Evolutionary conservation across 2,113 vertebrate species (phyloP), one percentile per base, ranked within the genome.

Genomic region (Seriola quinqueradiata): DNA sequence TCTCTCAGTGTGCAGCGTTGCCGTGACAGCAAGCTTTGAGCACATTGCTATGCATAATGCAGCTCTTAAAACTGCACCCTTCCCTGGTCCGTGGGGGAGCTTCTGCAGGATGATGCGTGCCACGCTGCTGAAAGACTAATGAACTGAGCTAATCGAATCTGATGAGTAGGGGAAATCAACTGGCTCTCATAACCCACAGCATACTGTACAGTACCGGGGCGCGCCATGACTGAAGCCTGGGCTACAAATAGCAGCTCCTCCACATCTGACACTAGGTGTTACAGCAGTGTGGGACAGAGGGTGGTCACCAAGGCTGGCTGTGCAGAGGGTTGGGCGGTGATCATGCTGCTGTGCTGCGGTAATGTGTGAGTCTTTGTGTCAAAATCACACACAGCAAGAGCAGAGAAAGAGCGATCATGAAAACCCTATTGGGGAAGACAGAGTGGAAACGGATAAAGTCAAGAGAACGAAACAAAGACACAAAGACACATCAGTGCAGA

Each of bases 61-160:
- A n/a, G 42, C 59, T 32, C 50, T 8, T 69, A 72, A 80, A 87
- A 77, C 48, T 10, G 57, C 44, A 79, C 63, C 67, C 64, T 23
- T 58, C 9, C 0, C 34, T 63, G 42, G 1, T 50, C 42, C 0
- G 1, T 14, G 40, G 6, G 50, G 23, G 66, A 71, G 59, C 70
- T 60, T 54, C 60, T 19, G 71, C 48, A 48, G 44, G 54, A 42
- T 75, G 57, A 70, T 77, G 60, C 5, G 13, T 71, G 75, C 67
- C 28, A n/a, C 69, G 74, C 58, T 80, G 46, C 28, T 80, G 32
- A 82, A 69, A 73, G 54, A 54, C 71, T 80, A 79, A 88, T 71
- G 36, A 88, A 55, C 66, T 87, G 79, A 61, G n/a, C 54, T 58
- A 73, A 84, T 89, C 44, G 75, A 82, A 85, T 86, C 67, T 76